phyloP scores from a whole-genome alignment of 2,888 invertebrate genomes.

The Synergus japonicus region DNA sequence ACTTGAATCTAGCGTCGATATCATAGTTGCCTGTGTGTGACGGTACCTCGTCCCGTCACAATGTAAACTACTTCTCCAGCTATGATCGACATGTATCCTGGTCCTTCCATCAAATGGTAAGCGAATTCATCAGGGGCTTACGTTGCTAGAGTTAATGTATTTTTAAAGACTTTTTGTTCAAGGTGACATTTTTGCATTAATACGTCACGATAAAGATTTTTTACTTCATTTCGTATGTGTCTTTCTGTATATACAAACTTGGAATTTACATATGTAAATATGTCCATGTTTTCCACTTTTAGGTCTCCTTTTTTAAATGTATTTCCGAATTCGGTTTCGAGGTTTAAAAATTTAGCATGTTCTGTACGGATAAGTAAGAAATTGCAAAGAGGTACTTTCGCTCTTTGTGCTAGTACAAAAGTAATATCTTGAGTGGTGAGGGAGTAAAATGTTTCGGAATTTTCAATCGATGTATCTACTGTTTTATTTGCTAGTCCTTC shows the following conservation, averaged over 20 bases:
- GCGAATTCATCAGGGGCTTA: slow-evolving; percentile 61
- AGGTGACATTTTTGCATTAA: slow-evolving; percentile 58
- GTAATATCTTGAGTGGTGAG: slow-evolving; percentile 45
- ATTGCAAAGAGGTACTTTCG: slow-evolving; percentile 29
- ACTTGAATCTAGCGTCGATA: too few species aligned
- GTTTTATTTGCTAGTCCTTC: slow-evolving; percentile 48
- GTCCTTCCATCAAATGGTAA: slow-evolving; percentile 47
- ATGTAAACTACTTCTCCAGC: slow-evolving; percentile 60
- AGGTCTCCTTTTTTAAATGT: too few species aligned
- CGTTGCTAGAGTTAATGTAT: slow-evolving; percentile 55
- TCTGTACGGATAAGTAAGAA: slow-evolving; percentile 45
- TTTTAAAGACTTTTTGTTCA: slow-evolving; percentile 60
- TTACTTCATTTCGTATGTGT: slow-evolving; percentile 54
- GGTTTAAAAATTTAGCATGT: slow-evolving; percentile 47
- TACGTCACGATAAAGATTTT: slow-evolving; percentile 56
- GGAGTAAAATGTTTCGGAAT: slow-evolving; percentile 42
- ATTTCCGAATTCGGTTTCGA: background rate
- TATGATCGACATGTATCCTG: slow-evolving; percentile 49
- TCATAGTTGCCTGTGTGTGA: too few species aligned
- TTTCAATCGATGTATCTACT: background rate
- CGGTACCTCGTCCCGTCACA: too few species aligned
- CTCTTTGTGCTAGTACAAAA: slow-evolving; percentile 49
- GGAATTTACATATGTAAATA: slow-evolving; percentile 57
- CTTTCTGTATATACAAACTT: slow-evolving; percentile 64
- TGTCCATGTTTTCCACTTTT: slow-evolving; percentile 42